Conservation (phyloP, 2,888 invertebrate genomes). For the Blera fallax region DNA sequence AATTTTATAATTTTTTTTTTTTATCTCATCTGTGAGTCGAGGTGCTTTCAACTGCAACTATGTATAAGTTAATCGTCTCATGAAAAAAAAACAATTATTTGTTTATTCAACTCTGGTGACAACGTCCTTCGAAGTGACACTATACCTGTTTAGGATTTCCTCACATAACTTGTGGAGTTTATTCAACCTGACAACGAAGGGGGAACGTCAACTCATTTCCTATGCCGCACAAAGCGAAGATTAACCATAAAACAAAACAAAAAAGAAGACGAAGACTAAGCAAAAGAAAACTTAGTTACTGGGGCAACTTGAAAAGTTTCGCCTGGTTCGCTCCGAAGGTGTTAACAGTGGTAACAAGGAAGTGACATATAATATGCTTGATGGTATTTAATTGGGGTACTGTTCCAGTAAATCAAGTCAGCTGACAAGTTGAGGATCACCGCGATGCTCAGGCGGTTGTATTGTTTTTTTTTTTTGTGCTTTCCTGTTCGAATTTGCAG, state of each 20-base stretch:
- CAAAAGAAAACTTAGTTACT: slow-evolving; percentile 6
- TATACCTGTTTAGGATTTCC: slow-evolving; percentile 78
- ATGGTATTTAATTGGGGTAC: slow-evolving; percentile 39
- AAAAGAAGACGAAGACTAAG: neutral
- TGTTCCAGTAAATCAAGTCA: slow-evolving; percentile 53
- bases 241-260: neutral
- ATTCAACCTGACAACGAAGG: slow-evolving; percentile 75
- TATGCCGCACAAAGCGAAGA: slow-evolving; percentile 4
- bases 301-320: slow-evolving; percentile 26
- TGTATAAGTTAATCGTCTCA: slow-evolving; percentile 36
- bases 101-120: slow-evolving; percentile 76
- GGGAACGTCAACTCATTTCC: slow-evolving; percentile 6
- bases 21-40: neutral
- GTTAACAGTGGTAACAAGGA: slow-evolving; percentile 52
- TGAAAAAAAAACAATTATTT: slow-evolving; percentile 73
- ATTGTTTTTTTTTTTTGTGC: neutral
- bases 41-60: neutral
- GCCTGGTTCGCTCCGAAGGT: slow-evolving; percentile 23
- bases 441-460: neutral
- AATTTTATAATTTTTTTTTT: neutral
- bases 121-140: slow-evolving; percentile 79
- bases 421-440: slow-evolving; percentile 37
- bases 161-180: slow-evolving; percentile 77
- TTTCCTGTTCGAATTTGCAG: slow-evolving; percentile 29
- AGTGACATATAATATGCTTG: slow-evolving; percentile 40